These are phyloP conservation scores for Bedellia somnulentella DNA, from an alignment of 2,888 invertebrate species.

Conservation along the genomic window DNA sequence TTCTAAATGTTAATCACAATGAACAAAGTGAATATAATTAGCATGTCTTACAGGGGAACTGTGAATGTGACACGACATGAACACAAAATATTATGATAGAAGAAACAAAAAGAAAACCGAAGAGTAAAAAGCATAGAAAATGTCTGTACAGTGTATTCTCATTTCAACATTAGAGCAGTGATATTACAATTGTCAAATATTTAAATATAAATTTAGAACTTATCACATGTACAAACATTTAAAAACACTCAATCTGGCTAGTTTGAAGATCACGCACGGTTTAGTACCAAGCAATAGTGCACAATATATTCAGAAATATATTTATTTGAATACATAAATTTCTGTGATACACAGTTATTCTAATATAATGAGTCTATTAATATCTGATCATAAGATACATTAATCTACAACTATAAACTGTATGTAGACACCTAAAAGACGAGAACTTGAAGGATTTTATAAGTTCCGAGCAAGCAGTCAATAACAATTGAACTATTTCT, in stretches of 20 bases:
- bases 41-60: conserved; percentile 49
- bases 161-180: too few species aligned
- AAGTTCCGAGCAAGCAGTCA: conserved; percentile 18
- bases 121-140: too few species aligned
- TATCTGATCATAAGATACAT: conserved; percentile 1
- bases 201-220: too few species aligned
- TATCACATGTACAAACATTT: too few species aligned
- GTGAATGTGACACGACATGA: conserved; percentile 17
- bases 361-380: too few species aligned
- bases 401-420: neutral
- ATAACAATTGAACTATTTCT: conserved; percentile 4
- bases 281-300: conserved; percentile 11
- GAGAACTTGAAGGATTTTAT: neutral
- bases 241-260: too few species aligned
- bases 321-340: too few species aligned
- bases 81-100: neutral
- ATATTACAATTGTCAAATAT: too few species aligned
- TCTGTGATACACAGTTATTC: too few species aligned
- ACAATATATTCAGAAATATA: too few species aligned
- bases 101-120: too few species aligned
- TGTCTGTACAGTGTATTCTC: too few species aligned
- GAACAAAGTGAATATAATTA: conserved; percentile 8
- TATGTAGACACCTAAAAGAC: conserved; percentile 1
- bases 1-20: conserved; percentile 11
- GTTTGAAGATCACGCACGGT: conserved; percentile 21